Evolutionary conservation across 2,113 vertebrate species (phyloP), one percentile per base, ranked within the genome.

Genomic region (Chionomys nivalis): DNA sequence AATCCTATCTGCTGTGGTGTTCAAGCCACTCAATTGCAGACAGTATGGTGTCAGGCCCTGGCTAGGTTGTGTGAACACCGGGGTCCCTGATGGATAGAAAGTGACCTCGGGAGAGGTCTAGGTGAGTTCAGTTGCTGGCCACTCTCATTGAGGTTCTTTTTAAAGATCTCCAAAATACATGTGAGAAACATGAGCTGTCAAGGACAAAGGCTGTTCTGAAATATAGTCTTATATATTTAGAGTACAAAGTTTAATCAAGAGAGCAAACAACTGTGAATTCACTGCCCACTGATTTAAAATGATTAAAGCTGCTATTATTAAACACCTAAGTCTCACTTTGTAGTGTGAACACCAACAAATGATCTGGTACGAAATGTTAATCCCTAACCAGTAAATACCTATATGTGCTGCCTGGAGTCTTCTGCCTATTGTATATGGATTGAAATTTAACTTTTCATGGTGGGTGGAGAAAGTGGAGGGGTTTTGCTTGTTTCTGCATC

Each of bases 121-220:
- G 42, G 73, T n/a, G 58, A 47, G 36, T 7, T 12, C 3, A 10
- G 36, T 13, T 4, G 24, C 17, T 6, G 36, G 11, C 0, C 17
- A 12, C 47, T 2, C 7, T 26, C 61, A 4, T 2, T 36, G 81
- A 2, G 1, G 3, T 52, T 87, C 36, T 58, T 55, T 9, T 9
- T 2, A 1, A n/a, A 2, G 52, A 49, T 33, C 0, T 10, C 1
- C 28, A 66, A 55, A 4, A 52, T 8, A 14, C 1, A 28, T 0
- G 1, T 0, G 7, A 33, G 31, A 44, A 66, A n/a, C 0, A 14
- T 9, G 8, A 16, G 10, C 23, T 21, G 3, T 66, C 3, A 26
- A 52, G 88, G 52, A 77, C 65, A 12, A 14, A 55, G 0, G 1
- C 0, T 4, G 49, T 12, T 61, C 73, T 75, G n/a, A 73, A 70